These are phyloP conservation scores for Gambusia affinis DNA, from an alignment of 2,113 vertebrate species.

Conservation along the genomic window DNA sequence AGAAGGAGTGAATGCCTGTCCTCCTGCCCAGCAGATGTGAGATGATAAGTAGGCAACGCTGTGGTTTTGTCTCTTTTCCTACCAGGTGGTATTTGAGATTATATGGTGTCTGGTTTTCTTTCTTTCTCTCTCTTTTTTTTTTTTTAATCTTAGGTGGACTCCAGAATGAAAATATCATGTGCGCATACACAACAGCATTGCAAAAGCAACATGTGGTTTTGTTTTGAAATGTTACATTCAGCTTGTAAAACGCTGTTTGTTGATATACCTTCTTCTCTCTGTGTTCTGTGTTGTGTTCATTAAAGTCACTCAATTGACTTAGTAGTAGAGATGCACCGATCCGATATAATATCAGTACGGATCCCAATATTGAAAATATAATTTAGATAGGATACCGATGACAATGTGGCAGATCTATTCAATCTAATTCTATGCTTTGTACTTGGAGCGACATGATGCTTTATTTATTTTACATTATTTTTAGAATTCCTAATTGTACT, in stretches of 20 bases:
- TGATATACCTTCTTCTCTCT: not conserved
- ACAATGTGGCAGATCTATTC: no score
- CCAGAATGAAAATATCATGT: not conserved
- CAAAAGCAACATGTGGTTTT: not conserved
- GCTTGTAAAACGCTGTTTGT: not conserved
- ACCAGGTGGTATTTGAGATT: conserved; percentile 42
- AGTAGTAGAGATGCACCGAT: no score
- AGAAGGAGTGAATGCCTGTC: conserved; percentile 38
- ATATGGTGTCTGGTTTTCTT: conserved; percentile 7
- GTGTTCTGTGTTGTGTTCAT: not conserved
- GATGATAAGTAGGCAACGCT: conserved; percentile 33
- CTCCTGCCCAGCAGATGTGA: conserved; percentile 53
- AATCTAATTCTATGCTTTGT: no score
- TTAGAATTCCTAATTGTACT: no score
- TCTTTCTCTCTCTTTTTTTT: not conserved
- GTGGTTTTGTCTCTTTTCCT: conserved; percentile 34
- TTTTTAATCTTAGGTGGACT: not conserved
- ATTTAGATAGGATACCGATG: no score
- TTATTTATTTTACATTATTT: no score
- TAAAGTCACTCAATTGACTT: not conserved
- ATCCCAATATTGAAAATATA: no score
- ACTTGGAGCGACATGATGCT: no score
- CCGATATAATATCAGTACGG: no score
- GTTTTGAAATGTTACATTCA: not conserved
- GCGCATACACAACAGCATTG: not conserved